Base-by-base conservation (phyloP, 2,888 invertebrate genomes). In the Ochropleura plecta region DNA sequence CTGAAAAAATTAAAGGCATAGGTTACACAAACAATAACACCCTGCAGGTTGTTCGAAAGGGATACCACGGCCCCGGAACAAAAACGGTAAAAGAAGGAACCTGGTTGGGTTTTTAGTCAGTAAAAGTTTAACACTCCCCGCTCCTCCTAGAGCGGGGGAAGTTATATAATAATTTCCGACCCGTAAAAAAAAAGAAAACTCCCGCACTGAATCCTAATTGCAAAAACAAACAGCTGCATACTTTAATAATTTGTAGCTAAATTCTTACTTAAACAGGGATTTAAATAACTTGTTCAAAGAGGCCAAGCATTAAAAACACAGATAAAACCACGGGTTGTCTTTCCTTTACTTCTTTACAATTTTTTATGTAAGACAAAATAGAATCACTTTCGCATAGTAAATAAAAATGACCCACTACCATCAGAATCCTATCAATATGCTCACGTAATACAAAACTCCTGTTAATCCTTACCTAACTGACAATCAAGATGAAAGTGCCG, bases 401-500 rank as follows among this genome's bases (percentile, higher is more conserved):
- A 73, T 2, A 51, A 57, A 46, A 63, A 53, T 82, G 78, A 82
- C 70, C 71, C 44, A 82, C 51, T 49, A 60, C 16, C 18, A 10
- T 44, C 49, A 40, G 60, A 72, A 49, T 57, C n/a, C 83, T 70
- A 78, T 59, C 14, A 70, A 72, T 51, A 51, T 55, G n/a, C 9
- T 69, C 46, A 73, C 66, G 72, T 82, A 76, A 82, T 20, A 66
- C 10, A 30, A 44, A 44, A 44, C 67, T 77, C 82, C 81, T 81
- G 63, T 70, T 55, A 57, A 81, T 81, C 85, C 84, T 81, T 81
- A 76, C 76, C 70, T 82, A 82, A 82, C 85, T 40, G 76, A 20
- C 64, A 71, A 81, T 73, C 78, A 78, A 84, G 85, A 83, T 83
- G 85, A 92, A 92, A 92, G 92, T 91, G 84, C 70, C 57, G 73